Conservation (phyloP, 2,888 invertebrate species). For the Nomada ferruginata region DNA sequence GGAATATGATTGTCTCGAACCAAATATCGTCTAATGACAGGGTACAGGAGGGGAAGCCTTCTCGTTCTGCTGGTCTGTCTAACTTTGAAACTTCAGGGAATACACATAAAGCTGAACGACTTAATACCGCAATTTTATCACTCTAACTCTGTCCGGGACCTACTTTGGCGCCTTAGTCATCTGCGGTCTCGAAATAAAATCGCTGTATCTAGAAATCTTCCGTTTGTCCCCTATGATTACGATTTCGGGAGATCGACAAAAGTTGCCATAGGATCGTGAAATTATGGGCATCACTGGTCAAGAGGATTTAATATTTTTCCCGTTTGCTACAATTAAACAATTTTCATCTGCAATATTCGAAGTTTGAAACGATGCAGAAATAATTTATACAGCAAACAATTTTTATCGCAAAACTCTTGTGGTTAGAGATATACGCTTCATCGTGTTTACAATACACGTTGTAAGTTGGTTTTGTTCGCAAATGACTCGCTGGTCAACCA, state of each 20-base stretch:
- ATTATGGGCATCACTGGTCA: slow-evolving; percentile 24
- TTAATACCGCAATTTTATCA: slow-evolving; percentile 84
- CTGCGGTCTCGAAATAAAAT: slow-evolving; percentile 84
- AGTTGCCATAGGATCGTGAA: slow-evolving; percentile 11
- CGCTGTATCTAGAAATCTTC: slow-evolving; percentile 75
- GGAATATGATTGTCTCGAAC: slow-evolving; percentile 81
- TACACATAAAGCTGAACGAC: slow-evolving; percentile 84
- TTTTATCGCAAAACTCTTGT: neutral
- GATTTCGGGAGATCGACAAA: slow-evolving; percentile 44
- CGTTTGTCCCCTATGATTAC: slow-evolving; percentile 66
- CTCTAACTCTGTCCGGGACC: slow-evolving; percentile 75
- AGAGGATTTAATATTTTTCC: slow-evolving; percentile 32
- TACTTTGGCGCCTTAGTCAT: slow-evolving; percentile 72
- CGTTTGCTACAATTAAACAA: slow-evolving; percentile 5
- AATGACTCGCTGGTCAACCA: slow-evolving; percentile 79
- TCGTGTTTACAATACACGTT: neutral
- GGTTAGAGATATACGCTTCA: neutral
- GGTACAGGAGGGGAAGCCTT: slow-evolving; percentile 76
- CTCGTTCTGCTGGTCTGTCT: slow-evolving; percentile 61
- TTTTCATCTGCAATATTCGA: neutral
- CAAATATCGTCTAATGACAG: slow-evolving; percentile 83
- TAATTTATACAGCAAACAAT: neutral
- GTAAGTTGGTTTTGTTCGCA: slow-evolving; percentile 27
- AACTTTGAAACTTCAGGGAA: slow-evolving; percentile 83
- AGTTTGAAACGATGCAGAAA: neutral